Conservation (phyloP, 2,888 invertebrate species). For the Ennomos quercinarius region DNA sequence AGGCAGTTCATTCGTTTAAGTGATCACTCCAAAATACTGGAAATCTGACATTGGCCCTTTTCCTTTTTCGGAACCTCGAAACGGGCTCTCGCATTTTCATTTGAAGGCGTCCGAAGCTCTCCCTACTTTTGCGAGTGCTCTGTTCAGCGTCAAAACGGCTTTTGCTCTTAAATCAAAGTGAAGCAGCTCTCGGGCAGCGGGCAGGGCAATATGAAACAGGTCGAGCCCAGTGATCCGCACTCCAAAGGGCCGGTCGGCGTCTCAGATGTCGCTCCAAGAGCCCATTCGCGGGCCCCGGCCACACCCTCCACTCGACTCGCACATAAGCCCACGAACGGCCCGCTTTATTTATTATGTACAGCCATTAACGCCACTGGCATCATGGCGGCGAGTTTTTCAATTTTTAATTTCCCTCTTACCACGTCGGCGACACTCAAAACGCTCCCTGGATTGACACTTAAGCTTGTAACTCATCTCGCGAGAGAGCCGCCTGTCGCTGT, state of each 20-base stretch:
- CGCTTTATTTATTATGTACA: constrained; percentile 85
- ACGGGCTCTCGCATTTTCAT: constrained; percentile 47
- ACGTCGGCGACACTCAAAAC: constrained; percentile 67
- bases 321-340: constrained; percentile 81
- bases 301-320: constrained; percentile 83
- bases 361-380: constrained; percentile 82
- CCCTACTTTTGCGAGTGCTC: constrained; percentile 62
- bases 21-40: constrained; percentile 17
- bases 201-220: constrained; percentile 83
- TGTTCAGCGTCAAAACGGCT: constrained; percentile 71
- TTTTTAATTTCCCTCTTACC: constrained; percentile 83
- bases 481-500: constrained; percentile 41
- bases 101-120: constrained; percentile 52
- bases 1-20: constrained; percentile 25
- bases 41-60: constrained; percentile 37
- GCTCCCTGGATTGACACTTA: constrained; percentile 74
- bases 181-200: constrained; percentile 76
- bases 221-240: constrained; percentile 75
- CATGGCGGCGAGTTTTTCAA: constrained; percentile 83
- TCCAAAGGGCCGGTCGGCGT: constrained; percentile 77
- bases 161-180: constrained; percentile 83
- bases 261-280: constrained; percentile 83
- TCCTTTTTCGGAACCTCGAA: constrained; percentile 35
- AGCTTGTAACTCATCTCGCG: constrained; percentile 68
- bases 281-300: constrained; percentile 82